Conservation (phyloP, 2,888 invertebrate genomes). For the Pantelozetes paolii region DNA sequence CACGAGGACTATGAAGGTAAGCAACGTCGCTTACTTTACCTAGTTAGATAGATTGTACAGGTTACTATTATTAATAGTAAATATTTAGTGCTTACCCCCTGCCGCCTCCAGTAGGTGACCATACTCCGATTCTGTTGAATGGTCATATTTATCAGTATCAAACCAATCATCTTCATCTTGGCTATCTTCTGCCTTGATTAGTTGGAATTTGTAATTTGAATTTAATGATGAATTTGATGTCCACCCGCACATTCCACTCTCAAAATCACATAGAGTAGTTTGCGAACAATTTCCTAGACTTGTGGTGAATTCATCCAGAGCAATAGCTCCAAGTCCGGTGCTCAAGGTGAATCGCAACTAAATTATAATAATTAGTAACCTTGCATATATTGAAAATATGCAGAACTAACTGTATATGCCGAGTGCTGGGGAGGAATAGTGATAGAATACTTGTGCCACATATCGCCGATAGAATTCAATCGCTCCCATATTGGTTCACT, state of each 20-base stretch:
- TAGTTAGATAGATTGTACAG: not conserved
- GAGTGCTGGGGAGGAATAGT: not conserved
- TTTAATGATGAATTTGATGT: not conserved
- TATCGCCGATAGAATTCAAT: not conserved
- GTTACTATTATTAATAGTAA: too few relatives aligned
- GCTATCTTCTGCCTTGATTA: not conserved
- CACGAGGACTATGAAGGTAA: not conserved
- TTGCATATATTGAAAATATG: not conserved
- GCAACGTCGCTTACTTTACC: not conserved
- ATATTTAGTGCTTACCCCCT: not conserved
- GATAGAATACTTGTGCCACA: not conserved
- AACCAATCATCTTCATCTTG: not conserved
- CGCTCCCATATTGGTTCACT: not conserved
- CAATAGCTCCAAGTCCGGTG: not conserved
- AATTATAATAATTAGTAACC: not conserved
- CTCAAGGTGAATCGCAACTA: not conserved
- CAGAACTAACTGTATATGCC: not conserved
- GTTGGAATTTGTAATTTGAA: not conserved
- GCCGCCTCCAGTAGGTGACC: conserved; percentile 17
- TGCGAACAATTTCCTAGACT: not conserved
- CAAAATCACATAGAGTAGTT: conserved; percentile 31
- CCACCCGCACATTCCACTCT: conserved; percentile 33
- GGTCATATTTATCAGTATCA: not conserved
- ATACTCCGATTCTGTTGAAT: conserved; percentile 5
- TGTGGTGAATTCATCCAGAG: not conserved